Evolutionary conservation across 1,140 invertebrate species (phyloP), one percentile per base, ranked within the genome.

Genomic region (Pantala flavescens): DNA sequence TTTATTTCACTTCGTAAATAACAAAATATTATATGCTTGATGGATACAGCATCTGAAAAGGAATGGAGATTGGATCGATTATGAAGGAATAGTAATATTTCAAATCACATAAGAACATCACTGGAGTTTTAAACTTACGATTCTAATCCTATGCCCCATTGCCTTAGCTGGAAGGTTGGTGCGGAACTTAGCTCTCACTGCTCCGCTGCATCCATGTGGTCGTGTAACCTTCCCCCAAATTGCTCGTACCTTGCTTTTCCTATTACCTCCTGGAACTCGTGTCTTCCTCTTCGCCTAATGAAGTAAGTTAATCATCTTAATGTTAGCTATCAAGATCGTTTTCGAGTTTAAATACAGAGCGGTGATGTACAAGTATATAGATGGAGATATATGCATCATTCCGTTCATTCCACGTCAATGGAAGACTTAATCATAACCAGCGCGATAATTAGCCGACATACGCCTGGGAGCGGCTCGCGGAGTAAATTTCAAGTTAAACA

Each of bases 161-260:
- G 97, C 97, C 79, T 93, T 91, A 71, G 96, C 92, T 49, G 98
- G 98, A 77, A 99, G 87, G 87, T 99, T 99, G 80, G 88, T 90
- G 83, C 90, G 92, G 89, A 99, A 99, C 81, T 98, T 98, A n/a
- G 98, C 98, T 78, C 98, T 87, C 0, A 99, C 96, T 70, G 91
- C 89, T 78, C 98, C 98, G 80, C 91, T 92, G 83, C 93, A 97
- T 77, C 98, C 98, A 85, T 99, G 98, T n/a, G 94, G 88, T 77
- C 97, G 88, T 7, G 96, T 98, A 36, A 99, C 93, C 85, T 98
- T 98, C 73, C 98, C 98, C 98, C 98, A 99, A 82, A 99, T 98
- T n/a, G 96, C 95, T 73, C 98, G 90, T 76, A 98, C 86, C 80
- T 93, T 93, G 42, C 91, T 90, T 84, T 95, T 95, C 71, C 87